A percentile compares a stretch with the other conserved stretches of the same genome.
Conservation (phyloP, 2,113 vertebrate genomes). For the Brachionichthys hirsutus region DNA sequence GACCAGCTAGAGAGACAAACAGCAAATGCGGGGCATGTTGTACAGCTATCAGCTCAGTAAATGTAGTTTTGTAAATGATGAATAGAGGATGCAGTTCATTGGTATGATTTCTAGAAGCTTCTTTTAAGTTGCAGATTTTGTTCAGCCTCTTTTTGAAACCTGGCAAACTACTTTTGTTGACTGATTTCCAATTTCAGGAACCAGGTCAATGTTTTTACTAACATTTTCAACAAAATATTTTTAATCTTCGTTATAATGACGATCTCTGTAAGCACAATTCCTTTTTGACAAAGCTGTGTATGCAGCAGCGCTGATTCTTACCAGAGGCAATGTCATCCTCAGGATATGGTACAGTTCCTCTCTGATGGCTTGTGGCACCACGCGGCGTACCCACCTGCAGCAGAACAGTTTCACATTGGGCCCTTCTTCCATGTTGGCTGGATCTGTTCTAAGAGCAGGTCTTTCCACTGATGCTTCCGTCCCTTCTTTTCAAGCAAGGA, state of each 20-base stretch:
- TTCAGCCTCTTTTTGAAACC: too few species aligned
- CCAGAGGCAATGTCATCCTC: constrained; percentile 75
- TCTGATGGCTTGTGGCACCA: constrained; percentile 60
- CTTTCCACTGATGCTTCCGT: not conserved
- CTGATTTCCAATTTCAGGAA: not conserved
- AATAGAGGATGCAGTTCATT: not conserved
- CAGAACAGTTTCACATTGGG: constrained; percentile 63
- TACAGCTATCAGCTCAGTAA: not conserved
- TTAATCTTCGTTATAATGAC: not conserved
- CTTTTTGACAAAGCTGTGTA: not conserved
- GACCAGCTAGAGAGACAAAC: constrained; percentile 77
- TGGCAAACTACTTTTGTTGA: too few species aligned
- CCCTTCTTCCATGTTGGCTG: constrained; percentile 43
- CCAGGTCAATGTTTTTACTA: not conserved
- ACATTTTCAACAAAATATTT: not conserved
- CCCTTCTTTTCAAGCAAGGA: constrained; percentile 25
- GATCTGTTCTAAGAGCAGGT: not conserved
- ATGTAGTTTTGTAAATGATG: not conserved
- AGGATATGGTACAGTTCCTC: constrained; percentile 77
- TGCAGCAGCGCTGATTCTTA: constrained; percentile 44
- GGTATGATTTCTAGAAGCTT: too few species aligned
- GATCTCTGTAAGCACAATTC: not conserved
- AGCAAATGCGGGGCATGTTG: not conserved
- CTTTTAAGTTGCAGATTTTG: too few species aligned
- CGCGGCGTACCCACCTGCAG: constrained; percentile 56